Evolutionary conservation across 2,888 invertebrate genomes (phyloP).

Genomic region (Eupsilia transversa): DNA sequence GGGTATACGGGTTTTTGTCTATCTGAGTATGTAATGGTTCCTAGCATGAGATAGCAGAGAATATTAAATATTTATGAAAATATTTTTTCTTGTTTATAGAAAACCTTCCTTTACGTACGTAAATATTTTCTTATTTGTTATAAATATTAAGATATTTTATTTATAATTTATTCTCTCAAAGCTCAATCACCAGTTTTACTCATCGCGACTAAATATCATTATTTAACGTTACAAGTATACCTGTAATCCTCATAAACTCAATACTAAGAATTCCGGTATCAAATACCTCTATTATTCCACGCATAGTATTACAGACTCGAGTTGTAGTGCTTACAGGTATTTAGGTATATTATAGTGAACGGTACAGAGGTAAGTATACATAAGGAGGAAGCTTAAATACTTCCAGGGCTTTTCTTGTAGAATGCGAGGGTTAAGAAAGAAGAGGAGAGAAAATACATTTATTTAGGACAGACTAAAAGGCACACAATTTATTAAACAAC

Average conservation of each 20-base stretch:
- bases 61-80: neutral
- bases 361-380: constrained; percentile 6
- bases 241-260: constrained; percentile 6
- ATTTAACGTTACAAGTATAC: constrained; percentile 2
- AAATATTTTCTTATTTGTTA: neutral
- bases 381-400: constrained; percentile 4
- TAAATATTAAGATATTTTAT: neutral
- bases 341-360: constrained; percentile 15
- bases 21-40: neutral
- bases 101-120: neutral
- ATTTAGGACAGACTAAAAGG: too few relatives aligned
- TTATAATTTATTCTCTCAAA: neutral
- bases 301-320: constrained; percentile 10
- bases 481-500: too few relatives aligned
- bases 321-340: constrained; percentile 9
- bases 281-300: constrained; percentile 21
- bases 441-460: too few relatives aligned
- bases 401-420: neutral
- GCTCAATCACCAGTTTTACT: too few relatives aligned
- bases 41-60: neutral
- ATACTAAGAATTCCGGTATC: constrained; percentile 16
- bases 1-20: neutral
- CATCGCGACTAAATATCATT: neutral
- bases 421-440: too few relatives aligned
- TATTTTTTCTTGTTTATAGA: neutral